Evolutionary conservation across 2,113 vertebrate species (phyloP).

Genomic region (Dinomys branickii): DNA sequence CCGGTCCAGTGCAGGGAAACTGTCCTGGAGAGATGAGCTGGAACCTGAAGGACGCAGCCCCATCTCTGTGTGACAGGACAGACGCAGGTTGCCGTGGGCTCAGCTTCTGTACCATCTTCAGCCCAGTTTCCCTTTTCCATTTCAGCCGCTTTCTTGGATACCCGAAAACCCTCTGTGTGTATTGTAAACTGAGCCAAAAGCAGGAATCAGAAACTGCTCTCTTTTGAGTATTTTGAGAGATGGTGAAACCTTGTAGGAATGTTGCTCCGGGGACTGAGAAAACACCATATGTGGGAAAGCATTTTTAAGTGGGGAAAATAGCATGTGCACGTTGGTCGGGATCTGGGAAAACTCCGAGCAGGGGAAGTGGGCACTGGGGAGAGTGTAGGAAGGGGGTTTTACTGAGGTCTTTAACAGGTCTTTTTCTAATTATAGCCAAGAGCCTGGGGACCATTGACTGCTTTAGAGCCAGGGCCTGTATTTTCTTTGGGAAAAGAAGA

Average conservation of each 20-base stretch:
- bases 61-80: fast-evolving
- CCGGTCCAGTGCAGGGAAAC: fast-evolving
- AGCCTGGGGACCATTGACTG: slow-evolving; percentile 68
- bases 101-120: not conserved
- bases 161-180: slow-evolving; percentile 6
- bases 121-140: not conserved
- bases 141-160: slow-evolving; percentile 14
- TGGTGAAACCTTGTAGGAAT: slow-evolving; percentile 80
- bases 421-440: slow-evolving; percentile 82
- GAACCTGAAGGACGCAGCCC: not conserved
- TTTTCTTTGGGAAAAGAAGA: slow-evolving; percentile 79
- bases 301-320: slow-evolving; percentile 68
- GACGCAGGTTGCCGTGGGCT: not conserved
- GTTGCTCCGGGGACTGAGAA: slow-evolving; percentile 74
- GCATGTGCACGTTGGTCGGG: slow-evolving; percentile 57
- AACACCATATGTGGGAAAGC: slow-evolving; percentile 81
- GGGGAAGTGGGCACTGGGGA: slow-evolving; percentile 68
- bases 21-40: fast-evolving
- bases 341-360: slow-evolving; percentile 64
- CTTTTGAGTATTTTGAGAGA: slow-evolving; percentile 78
- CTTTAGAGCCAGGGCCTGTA: slow-evolving; percentile 70
- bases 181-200: slow-evolving; percentile 64
- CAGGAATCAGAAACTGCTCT: slow-evolving; percentile 76
- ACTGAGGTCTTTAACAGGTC: slow-evolving; percentile 80
- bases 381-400: slow-evolving; percentile 71